These are phyloP conservation scores for Macrostomum lignano DNA, from an alignment of 1,140 invertebrate genomes.

Conservation along the genomic window DNA sequence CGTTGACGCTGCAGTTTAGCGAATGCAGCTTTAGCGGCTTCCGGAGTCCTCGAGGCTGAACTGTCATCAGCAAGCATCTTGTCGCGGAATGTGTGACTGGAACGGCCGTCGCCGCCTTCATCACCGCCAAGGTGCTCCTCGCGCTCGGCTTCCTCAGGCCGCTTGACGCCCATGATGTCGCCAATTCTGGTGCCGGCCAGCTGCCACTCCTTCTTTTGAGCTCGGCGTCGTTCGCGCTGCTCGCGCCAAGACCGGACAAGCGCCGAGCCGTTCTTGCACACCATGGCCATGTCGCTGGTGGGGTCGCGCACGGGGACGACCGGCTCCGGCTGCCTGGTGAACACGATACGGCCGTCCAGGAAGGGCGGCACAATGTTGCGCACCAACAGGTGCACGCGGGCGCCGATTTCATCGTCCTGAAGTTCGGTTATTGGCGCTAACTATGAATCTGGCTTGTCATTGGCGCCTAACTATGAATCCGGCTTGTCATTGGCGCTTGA, in stretches of 20 bases:
- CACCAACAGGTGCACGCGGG: slow-evolving; percentile 70
- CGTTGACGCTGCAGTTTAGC: too few relatives aligned
- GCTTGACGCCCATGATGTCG: slow-evolving; percentile 77
- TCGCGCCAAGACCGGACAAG: slow-evolving; percentile 64
- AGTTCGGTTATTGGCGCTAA: neutral
- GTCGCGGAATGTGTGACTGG: too few relatives aligned
- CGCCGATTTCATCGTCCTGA: slow-evolving; percentile 53
- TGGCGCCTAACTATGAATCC: too few relatives aligned
- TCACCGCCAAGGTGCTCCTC: slow-evolving; percentile 7
- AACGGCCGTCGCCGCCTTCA: slow-evolving; percentile 30
- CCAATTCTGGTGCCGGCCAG: slow-evolving; percentile 77
- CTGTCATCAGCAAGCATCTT: too few relatives aligned
- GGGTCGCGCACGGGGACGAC: slow-evolving; percentile 69
- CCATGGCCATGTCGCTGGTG: slow-evolving; percentile 83
- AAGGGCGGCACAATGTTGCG: slow-evolving; percentile 97
- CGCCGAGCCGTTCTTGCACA: slow-evolving; percentile 66
- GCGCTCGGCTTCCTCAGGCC: slow-evolving; percentile 38
- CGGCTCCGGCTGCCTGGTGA: slow-evolving; percentile 91
- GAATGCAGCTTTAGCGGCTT: too few relatives aligned
- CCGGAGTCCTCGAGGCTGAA: too few relatives aligned
- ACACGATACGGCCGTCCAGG: slow-evolving; percentile 85
- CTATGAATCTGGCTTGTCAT: too few relatives aligned
- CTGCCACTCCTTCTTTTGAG: slow-evolving; percentile 96
- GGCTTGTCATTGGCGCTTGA: too few relatives aligned
- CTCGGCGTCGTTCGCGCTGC: slow-evolving; percentile 72